These are phyloP conservation scores for Drosophila nebulosa DNA, from an alignment of 1,140 invertebrate genomes.

Conservation along the genomic window DNA sequence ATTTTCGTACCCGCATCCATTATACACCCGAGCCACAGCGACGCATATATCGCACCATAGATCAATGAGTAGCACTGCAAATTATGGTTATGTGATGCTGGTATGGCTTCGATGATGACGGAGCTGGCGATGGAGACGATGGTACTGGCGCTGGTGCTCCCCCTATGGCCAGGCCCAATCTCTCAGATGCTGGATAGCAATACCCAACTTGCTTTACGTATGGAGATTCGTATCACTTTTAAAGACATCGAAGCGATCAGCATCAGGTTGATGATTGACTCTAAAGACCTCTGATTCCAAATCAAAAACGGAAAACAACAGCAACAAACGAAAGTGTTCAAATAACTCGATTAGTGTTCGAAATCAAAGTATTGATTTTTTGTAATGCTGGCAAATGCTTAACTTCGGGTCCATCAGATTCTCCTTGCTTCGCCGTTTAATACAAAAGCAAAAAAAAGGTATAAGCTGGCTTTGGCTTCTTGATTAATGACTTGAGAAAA, in stretches of 20 bases:
- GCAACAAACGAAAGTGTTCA: slow-evolving; percentile 66
- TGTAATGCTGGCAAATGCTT: background rate
- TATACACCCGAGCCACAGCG: slow-evolving; percentile 88
- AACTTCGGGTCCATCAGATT: background rate
- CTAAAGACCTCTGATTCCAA: background rate
- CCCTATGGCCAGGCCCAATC: background rate
- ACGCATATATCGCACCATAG: slow-evolving; percentile 83
- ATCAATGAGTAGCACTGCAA: slow-evolving; percentile 81
- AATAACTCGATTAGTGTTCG: slow-evolving; percentile 32
- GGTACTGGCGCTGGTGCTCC: background rate
- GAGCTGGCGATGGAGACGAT: background rate
- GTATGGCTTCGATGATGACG: slow-evolving; percentile 78
- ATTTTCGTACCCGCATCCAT: slow-evolving; percentile 85
- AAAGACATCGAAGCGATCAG: background rate
- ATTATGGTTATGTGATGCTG: slow-evolving; percentile 81
- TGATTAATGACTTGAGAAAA: too few species aligned
- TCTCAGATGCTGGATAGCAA: background rate
- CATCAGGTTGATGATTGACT: background rate
- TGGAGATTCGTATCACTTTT: background rate
- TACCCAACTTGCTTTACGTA: background rate
- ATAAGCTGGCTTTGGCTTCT: background rate
- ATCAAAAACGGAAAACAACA: slow-evolving; percentile 11
- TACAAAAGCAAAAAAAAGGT: background rate
- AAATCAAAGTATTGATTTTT: background rate
- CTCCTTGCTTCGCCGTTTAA: background rate